Percentiles rank a stretch among this genome's conserved stretches.
These are phyloP conservation scores for Atrina japonica DNA, from an alignment of 2,888 invertebrate species.

Conservation along the genomic window DNA sequence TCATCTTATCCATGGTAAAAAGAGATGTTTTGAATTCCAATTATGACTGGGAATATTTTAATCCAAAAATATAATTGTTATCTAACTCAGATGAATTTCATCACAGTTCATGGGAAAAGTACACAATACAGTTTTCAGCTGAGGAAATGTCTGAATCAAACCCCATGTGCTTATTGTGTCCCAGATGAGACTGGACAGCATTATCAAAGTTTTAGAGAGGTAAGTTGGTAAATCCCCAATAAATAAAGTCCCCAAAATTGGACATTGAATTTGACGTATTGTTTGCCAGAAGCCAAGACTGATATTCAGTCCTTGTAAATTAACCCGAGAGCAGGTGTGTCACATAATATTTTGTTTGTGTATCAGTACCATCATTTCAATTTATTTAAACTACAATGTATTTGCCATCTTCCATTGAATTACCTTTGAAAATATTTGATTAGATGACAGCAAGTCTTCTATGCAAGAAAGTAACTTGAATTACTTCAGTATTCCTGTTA, in stretches of 20 bases:
- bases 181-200: constrained; percentile 35
- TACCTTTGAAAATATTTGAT: too few relatives aligned
- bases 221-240: background rate
- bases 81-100: too few relatives aligned
- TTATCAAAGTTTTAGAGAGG: constrained; percentile 35
- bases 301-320: constrained; percentile 15
- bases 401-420: background rate
- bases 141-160: constrained; percentile 32
- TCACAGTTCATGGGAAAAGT: constrained; percentile 24
- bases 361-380: background rate
- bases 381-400: background rate
- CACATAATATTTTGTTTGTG: background rate
- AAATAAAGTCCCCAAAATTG: background rate
- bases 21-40: too few relatives aligned
- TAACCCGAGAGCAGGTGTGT: constrained; percentile 15
- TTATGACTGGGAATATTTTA: too few relatives aligned
- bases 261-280: constrained; percentile 11
- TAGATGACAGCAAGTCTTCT: too few relatives aligned
- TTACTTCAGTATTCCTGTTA: too few relatives aligned
- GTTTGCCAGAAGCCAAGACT: constrained; percentile 27
- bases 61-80: too few relatives aligned
- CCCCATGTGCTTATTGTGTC: constrained; percentile 34
- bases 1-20: too few relatives aligned
- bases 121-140: constrained; percentile 41
- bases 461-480: too few relatives aligned